A percentile compares a stretch with the other conserved stretches of the same genome.
Evolutionary conservation across 2,888 invertebrate species (phyloP).

Genomic region (Erpobdella octoculata): DNA sequence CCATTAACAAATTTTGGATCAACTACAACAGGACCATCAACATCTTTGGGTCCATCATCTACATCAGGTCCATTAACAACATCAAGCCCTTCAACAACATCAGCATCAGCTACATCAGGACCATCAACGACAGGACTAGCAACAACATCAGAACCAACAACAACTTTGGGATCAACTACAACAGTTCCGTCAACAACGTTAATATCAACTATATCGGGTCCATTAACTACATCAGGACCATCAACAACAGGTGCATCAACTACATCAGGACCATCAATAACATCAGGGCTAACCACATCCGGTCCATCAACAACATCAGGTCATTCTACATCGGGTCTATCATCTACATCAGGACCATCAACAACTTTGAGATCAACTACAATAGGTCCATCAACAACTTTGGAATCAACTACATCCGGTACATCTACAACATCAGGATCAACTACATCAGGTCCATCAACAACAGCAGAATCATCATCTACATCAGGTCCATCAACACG

Average conservation of each 20-base stretch:
- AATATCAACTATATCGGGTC: background rate
- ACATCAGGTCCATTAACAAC: background rate
- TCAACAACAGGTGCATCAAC: background rate
- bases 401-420: too few relatives aligned
- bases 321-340: too few relatives aligned
- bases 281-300: background rate
- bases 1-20: background rate
- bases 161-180: background rate
- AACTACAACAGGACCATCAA: background rate
- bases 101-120: background rate
- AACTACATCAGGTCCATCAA: too few relatives aligned
- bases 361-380: too few relatives aligned
- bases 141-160: background rate
- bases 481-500: too few relatives aligned
- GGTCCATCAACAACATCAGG: background rate
- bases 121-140: background rate
- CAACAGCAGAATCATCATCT: too few relatives aligned
- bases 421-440: too few relatives aligned
- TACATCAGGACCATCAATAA: background rate
- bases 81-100: background rate
- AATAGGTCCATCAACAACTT: too few relatives aligned
- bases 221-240: background rate
- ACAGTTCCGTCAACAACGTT: background rate
- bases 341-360: too few relatives aligned
- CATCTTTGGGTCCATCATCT: background rate